Evolutionary conservation across 2,888 invertebrate species (phyloP).

Genomic region (Trisateles emortualis): DNA sequence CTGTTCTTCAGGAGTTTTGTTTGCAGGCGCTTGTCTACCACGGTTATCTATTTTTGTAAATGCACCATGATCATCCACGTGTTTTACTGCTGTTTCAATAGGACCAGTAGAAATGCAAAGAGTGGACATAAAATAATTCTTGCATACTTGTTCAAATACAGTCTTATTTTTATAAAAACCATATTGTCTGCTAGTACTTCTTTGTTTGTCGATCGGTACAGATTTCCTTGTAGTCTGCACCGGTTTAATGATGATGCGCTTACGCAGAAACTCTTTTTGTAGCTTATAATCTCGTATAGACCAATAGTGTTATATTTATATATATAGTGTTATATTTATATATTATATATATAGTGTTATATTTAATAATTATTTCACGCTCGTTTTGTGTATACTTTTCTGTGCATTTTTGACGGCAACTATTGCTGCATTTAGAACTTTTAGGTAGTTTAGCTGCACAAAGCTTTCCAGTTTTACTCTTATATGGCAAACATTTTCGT

Average conservation of each 20-base stretch:
- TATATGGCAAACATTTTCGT: constrained; percentile 20
- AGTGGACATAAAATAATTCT: constrained; percentile 15
- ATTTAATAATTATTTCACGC: no score
- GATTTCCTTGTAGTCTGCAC: constrained; percentile 12
- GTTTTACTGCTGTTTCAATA: constrained; percentile 18
- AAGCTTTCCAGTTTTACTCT: constrained; percentile 18
- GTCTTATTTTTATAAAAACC: constrained; percentile 4
- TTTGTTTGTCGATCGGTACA: constrained; percentile 13
- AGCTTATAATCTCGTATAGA: constrained; percentile 12
- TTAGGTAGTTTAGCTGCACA: constrained; percentile 15
- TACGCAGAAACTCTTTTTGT: constrained; percentile 14
- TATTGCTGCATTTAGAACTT: constrained; percentile 14
- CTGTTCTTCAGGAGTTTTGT: constrained; percentile 17
- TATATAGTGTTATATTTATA: no score
- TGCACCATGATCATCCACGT: constrained; percentile 12
- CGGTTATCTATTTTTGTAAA: constrained; percentile 15
- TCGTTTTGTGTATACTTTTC: constrained; percentile 13
- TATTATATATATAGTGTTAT: no score
- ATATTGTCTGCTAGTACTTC: constrained; percentile 8
- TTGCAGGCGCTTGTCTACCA: constrained; percentile 12
- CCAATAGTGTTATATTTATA: constrained; percentile 14
- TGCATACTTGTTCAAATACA: constrained; percentile 12
- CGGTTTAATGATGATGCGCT: constrained; percentile 11
- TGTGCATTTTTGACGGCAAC: constrained; percentile 14
- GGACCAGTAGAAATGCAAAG: constrained; percentile 18